Evolutionary conservation across 2,113 vertebrate species (phyloP).

Genomic region (Chaetodon trifascialis): DNA sequence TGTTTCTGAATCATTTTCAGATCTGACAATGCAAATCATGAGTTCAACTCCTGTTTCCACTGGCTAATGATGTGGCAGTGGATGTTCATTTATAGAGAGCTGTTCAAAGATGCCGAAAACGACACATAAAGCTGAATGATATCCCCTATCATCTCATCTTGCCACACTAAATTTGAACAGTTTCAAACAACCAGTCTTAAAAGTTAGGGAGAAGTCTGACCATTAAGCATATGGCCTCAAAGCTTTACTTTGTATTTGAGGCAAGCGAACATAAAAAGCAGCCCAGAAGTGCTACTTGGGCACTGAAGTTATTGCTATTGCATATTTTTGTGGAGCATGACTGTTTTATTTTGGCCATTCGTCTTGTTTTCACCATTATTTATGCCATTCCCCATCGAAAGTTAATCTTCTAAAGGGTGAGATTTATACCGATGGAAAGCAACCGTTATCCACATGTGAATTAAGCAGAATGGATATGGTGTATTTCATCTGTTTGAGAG

Average conservation of each 20-base stretch:
- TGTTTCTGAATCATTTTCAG: conserved; percentile 52
- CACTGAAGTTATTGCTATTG: conserved; percentile 55
- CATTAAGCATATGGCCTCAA: conserved; percentile 47
- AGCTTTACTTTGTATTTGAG: conserved; percentile 33
- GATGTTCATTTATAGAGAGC: conserved; percentile 43
- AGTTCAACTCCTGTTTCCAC: conserved; percentile 40
- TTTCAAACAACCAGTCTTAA: conserved; percentile 27
- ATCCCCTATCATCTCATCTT: conserved; percentile 30
- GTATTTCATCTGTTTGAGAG: conserved; percentile 55
- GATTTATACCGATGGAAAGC: conserved; percentile 67
- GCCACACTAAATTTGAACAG: conserved; percentile 27
- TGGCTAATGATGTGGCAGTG: conserved; percentile 51
- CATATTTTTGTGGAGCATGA: conserved; percentile 61
- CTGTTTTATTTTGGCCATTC: conserved; percentile 71
- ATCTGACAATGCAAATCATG: conserved; percentile 58
- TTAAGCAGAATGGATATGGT: conserved; percentile 41
- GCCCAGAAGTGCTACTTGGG: conserved; percentile 29
- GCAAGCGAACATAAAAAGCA: conserved; percentile 42
- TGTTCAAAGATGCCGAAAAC: conserved; percentile 35
- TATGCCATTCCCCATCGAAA: conserved; percentile 44
- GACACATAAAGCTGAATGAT: conserved; percentile 50
- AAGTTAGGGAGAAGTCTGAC: conserved; percentile 2
- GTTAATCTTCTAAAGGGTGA: conserved; percentile 70
- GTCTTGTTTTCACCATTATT: conserved; percentile 68
- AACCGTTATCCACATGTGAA: conserved; percentile 47